phyloP scores from a whole-genome alignment of 2,888 invertebrate species.

The Aphelenchoides bicaudatus region DNA sequence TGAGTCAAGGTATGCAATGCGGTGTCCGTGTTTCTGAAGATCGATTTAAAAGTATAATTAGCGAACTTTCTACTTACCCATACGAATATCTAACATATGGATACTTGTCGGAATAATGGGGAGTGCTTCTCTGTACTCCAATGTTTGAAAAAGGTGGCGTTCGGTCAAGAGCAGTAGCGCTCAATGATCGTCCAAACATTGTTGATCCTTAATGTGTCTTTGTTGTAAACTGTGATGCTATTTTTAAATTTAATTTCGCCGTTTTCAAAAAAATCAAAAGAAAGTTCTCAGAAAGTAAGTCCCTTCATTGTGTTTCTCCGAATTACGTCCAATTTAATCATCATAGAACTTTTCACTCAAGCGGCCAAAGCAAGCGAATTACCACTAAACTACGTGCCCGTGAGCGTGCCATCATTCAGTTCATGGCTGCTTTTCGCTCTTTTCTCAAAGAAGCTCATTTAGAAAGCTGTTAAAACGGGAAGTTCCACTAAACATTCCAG shows the following conservation, averaged over 20 bases:
- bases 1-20: constrained; percentile 49
- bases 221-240: constrained; percentile 11
- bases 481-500: no score
- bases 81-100: constrained; percentile 55
- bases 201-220: constrained; percentile 41
- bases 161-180: constrained; percentile 49
- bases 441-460: no score
- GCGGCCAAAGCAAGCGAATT: neutral
- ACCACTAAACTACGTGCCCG: no score
- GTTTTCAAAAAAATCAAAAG: constrained; percentile 15
- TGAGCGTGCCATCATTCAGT: no score
- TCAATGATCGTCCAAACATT: constrained; percentile 53
- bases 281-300: constrained; percentile 22
- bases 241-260: constrained; percentile 10
- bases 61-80: no score
- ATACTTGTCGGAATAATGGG: constrained; percentile 55
- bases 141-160: constrained; percentile 56
- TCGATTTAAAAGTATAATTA: no score
- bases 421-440: no score
- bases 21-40: constrained; percentile 52
- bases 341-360: constrained; percentile 21
- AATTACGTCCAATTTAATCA: constrained; percentile 27
- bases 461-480: no score
- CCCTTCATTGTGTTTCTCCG: constrained; percentile 21
- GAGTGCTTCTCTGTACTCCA: constrained; percentile 57